Base-by-base conservation (phyloP, 1,140 invertebrate species). In the Goniozus legneri region DNA sequence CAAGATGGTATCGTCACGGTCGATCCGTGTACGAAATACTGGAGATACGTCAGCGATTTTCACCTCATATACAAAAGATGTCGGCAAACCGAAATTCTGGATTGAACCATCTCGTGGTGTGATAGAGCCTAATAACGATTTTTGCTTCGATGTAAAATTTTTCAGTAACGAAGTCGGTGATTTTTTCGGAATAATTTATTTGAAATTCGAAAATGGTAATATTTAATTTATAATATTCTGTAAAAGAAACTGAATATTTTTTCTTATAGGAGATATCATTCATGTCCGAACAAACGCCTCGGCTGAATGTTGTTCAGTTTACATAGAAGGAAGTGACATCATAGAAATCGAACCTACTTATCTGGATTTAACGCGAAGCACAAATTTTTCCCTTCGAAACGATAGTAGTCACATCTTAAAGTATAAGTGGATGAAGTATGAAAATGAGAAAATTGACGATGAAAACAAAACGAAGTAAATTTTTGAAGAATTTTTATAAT, bases 271-370 rank as follows among this genome's bases (percentile, higher is more conserved):
- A 0, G 72, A 77, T 42, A 61, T 59, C 16, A 46, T 77, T 8
- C 47, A 37, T 0, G 60, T 73, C 3, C 30, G 52, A 13, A 21
- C 75, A 16, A 55, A 53, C 24, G 63, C 65, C n/a, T 56, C 54
- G 7, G 60, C 65, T 8, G 44, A 60, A 1, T 56, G 69, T 40
- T 65, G 56, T 8, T 47, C 64, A 19, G 50, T 78, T 30, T 34
- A 38, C 27, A 30, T 79, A 7, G 56, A 65, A 3, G 57, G 60
- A 22, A 20, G 46, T 1, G 52, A 33, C 3, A 15, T 80, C 3
- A 32, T n/a, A n/a, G n/a, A 40, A 43, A 73, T 79, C 53, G 58
- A 74, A 16, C 60, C 77, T 8, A 77, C 75, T 21, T 79, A 65
- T 38, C 54, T 78, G 0, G 69, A 71, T 7, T 36, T 80, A 32